phyloP scores from a whole-genome alignment of 2,888 invertebrate species.

The Listrodromus nycthemerus region DNA sequence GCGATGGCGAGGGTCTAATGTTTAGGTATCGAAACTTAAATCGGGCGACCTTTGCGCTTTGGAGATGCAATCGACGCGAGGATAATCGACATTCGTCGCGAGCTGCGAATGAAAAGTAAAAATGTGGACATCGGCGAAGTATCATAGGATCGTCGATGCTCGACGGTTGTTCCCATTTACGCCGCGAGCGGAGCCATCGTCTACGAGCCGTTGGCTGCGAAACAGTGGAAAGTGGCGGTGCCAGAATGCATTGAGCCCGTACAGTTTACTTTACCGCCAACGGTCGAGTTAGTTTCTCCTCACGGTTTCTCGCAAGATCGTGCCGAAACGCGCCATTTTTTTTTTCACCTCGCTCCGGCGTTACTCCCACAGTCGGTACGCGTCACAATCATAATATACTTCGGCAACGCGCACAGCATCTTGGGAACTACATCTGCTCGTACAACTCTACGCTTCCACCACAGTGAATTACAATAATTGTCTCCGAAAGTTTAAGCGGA shows the following conservation, averaged over 20 bases:
- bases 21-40: conserved; percentile 13
- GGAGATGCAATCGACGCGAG: neutral
- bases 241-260: neutral
- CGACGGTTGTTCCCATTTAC: neutral
- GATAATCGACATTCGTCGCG: neutral
- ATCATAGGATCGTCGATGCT: conserved; percentile 2
- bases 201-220: neutral
- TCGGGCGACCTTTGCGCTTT: conserved; percentile 2
- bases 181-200: neutral
- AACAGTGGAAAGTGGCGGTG: conserved; percentile 1
- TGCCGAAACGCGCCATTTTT: neutral
- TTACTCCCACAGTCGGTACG: neutral
- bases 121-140: neutral
- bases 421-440: conserved; percentile 46
- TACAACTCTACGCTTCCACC: conserved; percentile 39
- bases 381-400: conserved; percentile 9
- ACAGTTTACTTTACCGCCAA: neutral
- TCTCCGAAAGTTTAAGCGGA: conserved; percentile 53
- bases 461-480: conserved; percentile 55
- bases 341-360: neutral
- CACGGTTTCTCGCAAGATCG: neutral
- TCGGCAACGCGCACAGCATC: conserved; percentile 41
- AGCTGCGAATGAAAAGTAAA: conserved; percentile 10
- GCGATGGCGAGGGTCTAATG: conserved; percentile 14
- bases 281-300: neutral